Conservation (phyloP, 2,113 vertebrate species). For the Sinocyclocheilus anophthalmus region DNA sequence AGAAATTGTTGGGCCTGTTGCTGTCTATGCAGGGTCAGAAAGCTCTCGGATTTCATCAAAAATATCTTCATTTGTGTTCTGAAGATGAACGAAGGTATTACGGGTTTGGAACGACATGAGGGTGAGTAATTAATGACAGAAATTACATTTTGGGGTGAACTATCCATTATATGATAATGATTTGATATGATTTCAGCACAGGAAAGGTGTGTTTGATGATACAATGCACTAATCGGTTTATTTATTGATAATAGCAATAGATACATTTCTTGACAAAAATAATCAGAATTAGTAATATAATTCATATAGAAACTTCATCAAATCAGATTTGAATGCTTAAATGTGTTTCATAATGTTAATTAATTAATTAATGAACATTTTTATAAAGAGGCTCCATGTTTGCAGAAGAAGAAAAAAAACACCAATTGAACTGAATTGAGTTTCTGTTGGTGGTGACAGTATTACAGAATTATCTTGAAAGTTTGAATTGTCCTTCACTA, state of each 20-base stretch:
- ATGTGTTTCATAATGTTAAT: background rate
- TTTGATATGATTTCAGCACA: no score
- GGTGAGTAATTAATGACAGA: no score
- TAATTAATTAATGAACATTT: background rate
- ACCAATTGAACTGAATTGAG: background rate
- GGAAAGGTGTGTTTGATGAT: background rate
- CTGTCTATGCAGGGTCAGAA: no score
- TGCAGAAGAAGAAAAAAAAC: background rate
- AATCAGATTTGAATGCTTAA: background rate
- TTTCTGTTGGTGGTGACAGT: background rate
- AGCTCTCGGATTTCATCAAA: no score
- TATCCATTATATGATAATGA: background rate
- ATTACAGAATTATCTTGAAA: background rate
- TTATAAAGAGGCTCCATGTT: background rate
- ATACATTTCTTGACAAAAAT: background rate
- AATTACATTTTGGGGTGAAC: no score
- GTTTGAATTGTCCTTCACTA: conserved; percentile 8
- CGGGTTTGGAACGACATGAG: no score
- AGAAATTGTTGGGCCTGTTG: no score
- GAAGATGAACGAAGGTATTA: no score
- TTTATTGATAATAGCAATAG: background rate
- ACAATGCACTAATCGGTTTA: background rate
- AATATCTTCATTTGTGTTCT: no score
- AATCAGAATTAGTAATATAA: background rate
- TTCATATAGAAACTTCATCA: background rate